Evolutionary conservation across 2,888 invertebrate genomes (phyloP), one percentile per base, ranked within the genome.

Genomic region (Ophioninae sp.): DNA sequence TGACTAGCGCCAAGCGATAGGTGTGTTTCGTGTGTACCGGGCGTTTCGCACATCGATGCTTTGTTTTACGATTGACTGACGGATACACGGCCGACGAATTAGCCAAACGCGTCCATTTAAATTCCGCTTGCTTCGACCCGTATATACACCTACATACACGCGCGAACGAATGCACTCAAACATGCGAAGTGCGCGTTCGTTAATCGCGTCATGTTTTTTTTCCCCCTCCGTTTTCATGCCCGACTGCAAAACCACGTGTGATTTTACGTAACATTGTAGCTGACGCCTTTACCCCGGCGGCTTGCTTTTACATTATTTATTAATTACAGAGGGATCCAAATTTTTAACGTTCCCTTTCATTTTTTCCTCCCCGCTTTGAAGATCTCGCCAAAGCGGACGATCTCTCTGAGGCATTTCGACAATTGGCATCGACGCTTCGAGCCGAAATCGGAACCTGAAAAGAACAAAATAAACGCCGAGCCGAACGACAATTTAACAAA

Each of bases 11-110:
- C 50, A n/a, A 44, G 44, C 44, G 73, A 64, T 62, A 68, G 56
- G 50, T 61, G 61, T 44, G 61, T 39, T 69, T 69, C 56, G 41
- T 37, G 37, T 65, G 76, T 80, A 65, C 56, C 62, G 61, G 62
- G 72, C 50, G 72, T 70, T 80, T 80, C 76, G 62, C 73, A 72
- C 76, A 73, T 72, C 79, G 80, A 73, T n/a, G 83, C 76, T 80
- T 83, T 80, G 83, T 83, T 83, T 83, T 83, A 61, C 50, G 72
- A 76, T 76, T 83, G 83, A 83, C 72, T 80, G 80, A 83, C 80
- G 80, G 83, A 83, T 83, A 83, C 83, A 83, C 76, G 50, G 79
- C 80, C 76, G 76, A 73, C 83, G 80, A 83, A 83, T 83, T 83
- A 83, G 83, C 82, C 68, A 30, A 80, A 76, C 72, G 76, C 72